Evolutionary conservation across 2,888 invertebrate species (phyloP), one percentile per base, ranked within the genome.

Genomic region (Apeira syringaria): DNA sequence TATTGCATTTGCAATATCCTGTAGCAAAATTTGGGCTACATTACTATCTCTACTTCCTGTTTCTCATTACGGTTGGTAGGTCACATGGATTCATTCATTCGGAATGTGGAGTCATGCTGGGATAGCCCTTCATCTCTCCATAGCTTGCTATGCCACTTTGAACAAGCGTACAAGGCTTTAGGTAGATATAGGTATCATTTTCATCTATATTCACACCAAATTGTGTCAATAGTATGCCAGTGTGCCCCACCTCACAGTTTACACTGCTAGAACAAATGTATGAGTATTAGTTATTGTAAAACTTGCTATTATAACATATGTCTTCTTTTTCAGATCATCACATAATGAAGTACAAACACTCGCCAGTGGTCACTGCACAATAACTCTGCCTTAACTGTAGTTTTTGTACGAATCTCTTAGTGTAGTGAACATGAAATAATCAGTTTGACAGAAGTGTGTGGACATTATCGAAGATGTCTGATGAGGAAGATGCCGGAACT

Each of bases 401-500:
- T 60, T 71, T 47, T 49, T 51, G 62, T 75, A 60, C 66, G 66
- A 73, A 72, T 71, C 66, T 73, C 66, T 13, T 68, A 74, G 73
- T 68, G 68, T 54, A 55, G 50, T 65, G 69, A 68, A 63, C 70
- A 76, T 64, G 65, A 59, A 62, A 66, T 73, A 65, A 7, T 25
- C n/a, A n/a, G n/a, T 64, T 53, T 37, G 33, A 29, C 52, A 38
- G 43, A 47, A 40, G 35, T 32, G 37, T 43, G 46, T 39, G 36
- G 44, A 12, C 27, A 5, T 24, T n/a, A 18, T 26, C 6, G 0
- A 78, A 60, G 46, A 90, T 90, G 90, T 89, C 90, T 27, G 90
- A 90, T 32, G 90, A 90, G 36, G 90, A 90, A 50, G 90, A 90
- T 32, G 80, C 83, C 1, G 86, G 88, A 10, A 80, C 87, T 3